A percentile compares a stretch with the other conserved stretches of the same genome.
Conservation (phyloP, 1,140 invertebrate genomes). For the silkworm (Bombyx mori) region DNA sequence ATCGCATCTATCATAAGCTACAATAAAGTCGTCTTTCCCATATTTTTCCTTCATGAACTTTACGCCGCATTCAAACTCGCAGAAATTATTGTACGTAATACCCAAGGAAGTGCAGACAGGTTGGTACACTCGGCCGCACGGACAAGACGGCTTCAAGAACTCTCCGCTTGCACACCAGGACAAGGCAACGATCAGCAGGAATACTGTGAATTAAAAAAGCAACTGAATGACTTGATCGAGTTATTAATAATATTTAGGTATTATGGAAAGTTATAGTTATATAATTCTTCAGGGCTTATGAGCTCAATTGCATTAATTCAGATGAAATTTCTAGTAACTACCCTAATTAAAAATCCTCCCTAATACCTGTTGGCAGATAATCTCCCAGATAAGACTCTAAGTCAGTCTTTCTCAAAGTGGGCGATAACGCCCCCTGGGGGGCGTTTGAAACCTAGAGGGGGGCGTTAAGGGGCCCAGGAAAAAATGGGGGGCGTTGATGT, state of each 20-base stretch:
- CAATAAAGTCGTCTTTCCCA: background rate
- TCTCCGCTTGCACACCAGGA: constrained; percentile 2
- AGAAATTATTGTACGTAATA: constrained; percentile 46
- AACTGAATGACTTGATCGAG: background rate
- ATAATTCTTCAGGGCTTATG: too few species aligned
- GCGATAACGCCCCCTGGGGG: too few species aligned
- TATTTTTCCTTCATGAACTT: constrained; percentile 1
- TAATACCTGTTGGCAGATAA: too few species aligned
- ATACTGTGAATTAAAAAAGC: constrained; percentile 3
- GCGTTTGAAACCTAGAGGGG: too few species aligned
- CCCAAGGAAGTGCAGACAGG: constrained; percentile 60
- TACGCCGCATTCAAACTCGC: constrained; percentile 44
- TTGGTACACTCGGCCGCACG: constrained; percentile 48
- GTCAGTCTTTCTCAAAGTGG: too few species aligned
- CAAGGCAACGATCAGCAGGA: constrained; percentile 3
- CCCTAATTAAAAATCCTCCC: too few species aligned
- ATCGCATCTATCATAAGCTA: constrained; percentile 2
- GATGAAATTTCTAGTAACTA: too few species aligned
- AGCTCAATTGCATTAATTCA: too few species aligned
- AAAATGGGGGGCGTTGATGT: too few species aligned
- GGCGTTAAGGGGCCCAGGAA: too few species aligned
- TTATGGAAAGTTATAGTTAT: too few species aligned
- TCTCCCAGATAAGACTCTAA: too few species aligned
- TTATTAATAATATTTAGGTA: background rate
- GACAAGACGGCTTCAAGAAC: constrained; percentile 20